phyloP scores from a whole-genome alignment of 2,113 vertebrate species.

The Sapajus apella region DNA sequence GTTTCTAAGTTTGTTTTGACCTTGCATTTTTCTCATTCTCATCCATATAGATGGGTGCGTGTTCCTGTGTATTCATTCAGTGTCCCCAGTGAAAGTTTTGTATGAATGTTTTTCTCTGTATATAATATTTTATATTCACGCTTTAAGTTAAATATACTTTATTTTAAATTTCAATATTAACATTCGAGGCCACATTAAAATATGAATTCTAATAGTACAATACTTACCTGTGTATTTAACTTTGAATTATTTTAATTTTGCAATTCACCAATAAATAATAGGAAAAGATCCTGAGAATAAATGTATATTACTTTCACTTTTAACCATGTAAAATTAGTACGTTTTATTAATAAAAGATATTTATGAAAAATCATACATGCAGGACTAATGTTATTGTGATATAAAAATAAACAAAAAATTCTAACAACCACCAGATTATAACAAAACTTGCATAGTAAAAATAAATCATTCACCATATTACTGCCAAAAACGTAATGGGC shows the following conservation, averaged over 20 bases:
- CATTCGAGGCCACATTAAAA: not conserved
- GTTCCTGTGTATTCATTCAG: fast-evolving
- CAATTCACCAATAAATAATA: not conserved
- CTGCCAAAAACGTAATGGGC: not conserved
- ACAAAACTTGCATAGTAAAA: not conserved
- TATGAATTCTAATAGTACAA: not conserved
- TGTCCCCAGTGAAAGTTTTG: not conserved
- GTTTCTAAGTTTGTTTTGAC: constrained; percentile 39
- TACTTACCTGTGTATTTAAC: not conserved
- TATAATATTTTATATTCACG: not conserved
- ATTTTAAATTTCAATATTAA: not conserved
- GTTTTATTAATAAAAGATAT: not conserved
- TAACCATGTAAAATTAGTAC: not conserved
- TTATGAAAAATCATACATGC: not conserved
- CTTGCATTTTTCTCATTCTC: constrained; percentile 9
- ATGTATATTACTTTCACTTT: not conserved
- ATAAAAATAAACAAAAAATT: not conserved
- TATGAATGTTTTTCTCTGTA: not conserved
- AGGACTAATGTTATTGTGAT: not conserved
- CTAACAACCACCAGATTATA: not conserved
- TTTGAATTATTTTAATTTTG: constrained; percentile 8
- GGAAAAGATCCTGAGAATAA: not conserved
- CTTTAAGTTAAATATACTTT: constrained; percentile 10
- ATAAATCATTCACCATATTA: not conserved
- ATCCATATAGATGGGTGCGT: fast-evolving